A percentile compares a stretch with the other conserved stretches of the same genome.
Conservation (phyloP, 2,888 invertebrate genomes). For the Oligia fasciuncula region DNA sequence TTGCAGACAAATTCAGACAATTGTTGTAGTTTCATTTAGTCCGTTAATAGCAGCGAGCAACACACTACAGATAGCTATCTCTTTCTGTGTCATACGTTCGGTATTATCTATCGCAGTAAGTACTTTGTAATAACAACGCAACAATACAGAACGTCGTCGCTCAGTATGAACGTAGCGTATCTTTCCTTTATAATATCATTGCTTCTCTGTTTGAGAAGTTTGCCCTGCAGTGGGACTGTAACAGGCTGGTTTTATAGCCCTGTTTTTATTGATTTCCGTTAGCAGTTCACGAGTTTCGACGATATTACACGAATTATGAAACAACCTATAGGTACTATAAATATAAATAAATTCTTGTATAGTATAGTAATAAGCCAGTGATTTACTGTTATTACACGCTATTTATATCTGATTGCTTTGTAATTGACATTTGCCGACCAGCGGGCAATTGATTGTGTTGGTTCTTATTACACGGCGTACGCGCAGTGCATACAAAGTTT, state of each 20-base stretch:
- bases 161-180: no score
- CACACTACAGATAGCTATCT: no score
- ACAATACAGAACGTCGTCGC: no score
- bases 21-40: no score
- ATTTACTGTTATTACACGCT: conserved; percentile 76
- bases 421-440: conserved; percentile 76
- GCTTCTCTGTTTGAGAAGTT: no score
- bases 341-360: conserved; percentile 52
- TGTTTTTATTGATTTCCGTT: not conserved
- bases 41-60: no score
- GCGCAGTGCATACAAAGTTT: conserved; percentile 29
- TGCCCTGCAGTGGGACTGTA: not conserved
- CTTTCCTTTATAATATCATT: no score
- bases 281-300: conserved; percentile 8
- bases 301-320: conserved; percentile 13
- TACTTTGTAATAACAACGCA: no score
- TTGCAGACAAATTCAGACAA: no score
- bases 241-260: not conserved
- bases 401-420: conserved; percentile 75
- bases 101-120: no score
- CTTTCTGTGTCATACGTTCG: no score
- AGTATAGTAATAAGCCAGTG: conserved; percentile 71
- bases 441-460: conserved; percentile 64
- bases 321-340: conserved; percentile 9
- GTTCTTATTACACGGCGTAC: conserved; percentile 45